Percentiles rank a stretch among this genome's conserved stretches.
Conservation (phyloP, 2,888 invertebrate species). For the Nomada ruficornis region DNA sequence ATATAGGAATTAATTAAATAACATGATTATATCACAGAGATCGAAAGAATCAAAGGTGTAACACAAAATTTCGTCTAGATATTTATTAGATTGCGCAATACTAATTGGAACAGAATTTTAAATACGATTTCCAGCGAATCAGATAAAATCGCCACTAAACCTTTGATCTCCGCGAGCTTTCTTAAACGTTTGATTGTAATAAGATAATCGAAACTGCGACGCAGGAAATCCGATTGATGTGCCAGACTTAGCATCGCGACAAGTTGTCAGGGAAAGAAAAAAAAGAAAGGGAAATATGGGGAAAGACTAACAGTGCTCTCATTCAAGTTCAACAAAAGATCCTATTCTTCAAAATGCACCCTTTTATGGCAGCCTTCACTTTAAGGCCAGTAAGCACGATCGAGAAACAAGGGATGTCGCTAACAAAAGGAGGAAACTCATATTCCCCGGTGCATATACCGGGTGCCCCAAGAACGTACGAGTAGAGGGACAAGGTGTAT, state of each 20-base stretch:
- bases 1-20: no score
- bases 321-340: not conserved
- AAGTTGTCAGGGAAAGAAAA: not conserved
- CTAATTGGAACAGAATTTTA: not conserved
- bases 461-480: conserved; percentile 32
- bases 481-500: conserved; percentile 46
- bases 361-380: not conserved
- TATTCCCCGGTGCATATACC: conserved; percentile 14
- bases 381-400: not conserved
- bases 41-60: no score
- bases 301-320: not conserved
- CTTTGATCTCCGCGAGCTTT: not conserved
- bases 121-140: not conserved
- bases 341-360: not conserved
- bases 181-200: not conserved
- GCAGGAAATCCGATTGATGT: not conserved
- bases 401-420: conserved; percentile 22
- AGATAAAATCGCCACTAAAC: not conserved
- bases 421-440: conserved; percentile 17
- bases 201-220: conserved; percentile 3
- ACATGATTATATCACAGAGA: no score
- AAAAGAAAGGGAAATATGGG: no score
- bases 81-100: no score
- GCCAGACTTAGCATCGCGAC: not conserved
- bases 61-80: no score